A percentile compares a stretch with the other conserved stretches of the same genome.
Conservation (phyloP, 2,888 invertebrate species). For the Platypus cylindrus region DNA sequence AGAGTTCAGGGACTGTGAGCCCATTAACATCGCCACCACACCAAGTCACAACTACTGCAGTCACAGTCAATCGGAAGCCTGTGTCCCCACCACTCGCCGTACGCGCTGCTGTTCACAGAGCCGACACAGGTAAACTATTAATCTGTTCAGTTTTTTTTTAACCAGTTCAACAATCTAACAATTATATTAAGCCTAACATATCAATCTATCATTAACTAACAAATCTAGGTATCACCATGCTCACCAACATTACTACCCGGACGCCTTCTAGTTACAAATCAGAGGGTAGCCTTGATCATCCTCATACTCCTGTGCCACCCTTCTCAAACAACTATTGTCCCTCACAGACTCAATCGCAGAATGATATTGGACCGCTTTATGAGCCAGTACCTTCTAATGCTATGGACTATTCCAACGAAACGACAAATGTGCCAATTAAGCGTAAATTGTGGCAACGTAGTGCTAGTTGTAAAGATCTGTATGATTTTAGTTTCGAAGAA, state of each 20-base stretch:
- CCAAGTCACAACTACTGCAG: slow-evolving; percentile 13
- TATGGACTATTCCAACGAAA: slow-evolving; percentile 21
- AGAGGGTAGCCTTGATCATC: slow-evolving; percentile 41
- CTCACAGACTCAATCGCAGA: slow-evolving; percentile 35
- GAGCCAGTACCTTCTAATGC: slow-evolving; percentile 8
- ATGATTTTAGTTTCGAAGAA: slow-evolving; percentile 63
- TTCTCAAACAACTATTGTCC: slow-evolving; percentile 28
- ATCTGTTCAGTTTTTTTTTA: background rate
- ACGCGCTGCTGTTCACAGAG: slow-evolving; percentile 42
- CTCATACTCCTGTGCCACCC: slow-evolving; percentile 10
- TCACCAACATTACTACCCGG: slow-evolving; percentile 35
- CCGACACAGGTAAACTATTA: slow-evolving; percentile 31
- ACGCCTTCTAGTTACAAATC: slow-evolving; percentile 44
- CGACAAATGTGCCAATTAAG: slow-evolving; percentile 31
- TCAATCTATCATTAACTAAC: background rate
- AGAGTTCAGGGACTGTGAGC: slow-evolving; percentile 36
- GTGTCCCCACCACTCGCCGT: slow-evolving; percentile 37
- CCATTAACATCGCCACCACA: slow-evolving; percentile 25
- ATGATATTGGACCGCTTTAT: slow-evolving; percentile 27
- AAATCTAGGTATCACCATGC: slow-evolving; percentile 29
- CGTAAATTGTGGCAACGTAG: slow-evolving; percentile 61
- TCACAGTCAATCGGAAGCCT: slow-evolving; percentile 20
- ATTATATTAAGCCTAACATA: background rate
- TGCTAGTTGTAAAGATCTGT: slow-evolving; percentile 70
- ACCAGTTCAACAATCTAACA: background rate